Evolutionary conservation across 1,140 invertebrate species (phyloP).

Genomic region (Spodoptera frugiperda): DNA sequence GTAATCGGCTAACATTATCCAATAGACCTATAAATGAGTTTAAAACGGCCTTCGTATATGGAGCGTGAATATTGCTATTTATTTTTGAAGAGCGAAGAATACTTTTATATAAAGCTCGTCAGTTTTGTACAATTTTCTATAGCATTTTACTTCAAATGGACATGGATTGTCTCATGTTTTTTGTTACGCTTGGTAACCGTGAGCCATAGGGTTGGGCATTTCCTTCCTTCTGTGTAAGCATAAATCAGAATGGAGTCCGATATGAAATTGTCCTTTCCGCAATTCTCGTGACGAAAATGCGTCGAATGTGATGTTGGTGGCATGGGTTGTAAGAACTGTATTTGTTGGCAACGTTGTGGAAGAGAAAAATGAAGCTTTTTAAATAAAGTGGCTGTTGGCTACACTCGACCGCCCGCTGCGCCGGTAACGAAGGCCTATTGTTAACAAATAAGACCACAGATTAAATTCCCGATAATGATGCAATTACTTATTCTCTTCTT

Average conservation of each 20-base stretch:
- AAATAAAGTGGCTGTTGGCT: conserved; percentile 8
- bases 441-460: conserved; percentile 21
- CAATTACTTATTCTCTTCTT: conserved; percentile 12
- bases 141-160: background rate
- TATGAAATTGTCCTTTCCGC: background rate
- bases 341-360: background rate
- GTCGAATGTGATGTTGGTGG: background rate
- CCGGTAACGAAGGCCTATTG: conserved; percentile 20
- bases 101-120: background rate
- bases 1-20: conserved; percentile 31
- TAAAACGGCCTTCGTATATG: conserved; percentile 19
- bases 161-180: background rate
- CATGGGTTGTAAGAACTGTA: background rate
- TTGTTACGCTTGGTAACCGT: background rate
- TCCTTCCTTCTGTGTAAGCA: background rate
- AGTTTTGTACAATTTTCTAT: background rate
- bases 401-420: background rate
- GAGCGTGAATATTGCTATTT: conserved; percentile 21
- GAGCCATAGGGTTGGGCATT: background rate
- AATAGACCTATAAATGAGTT: conserved; percentile 23
- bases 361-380: conserved; percentile 9
- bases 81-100: background rate
- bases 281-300: background rate
- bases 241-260: background rate
- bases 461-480: conserved; percentile 9